A percentile compares a stretch with the other conserved stretches of the same genome.
Conservation (phyloP, 35 echinoderm and acorn worm species). For the Heliocidaris erythrogramma region DNA sequence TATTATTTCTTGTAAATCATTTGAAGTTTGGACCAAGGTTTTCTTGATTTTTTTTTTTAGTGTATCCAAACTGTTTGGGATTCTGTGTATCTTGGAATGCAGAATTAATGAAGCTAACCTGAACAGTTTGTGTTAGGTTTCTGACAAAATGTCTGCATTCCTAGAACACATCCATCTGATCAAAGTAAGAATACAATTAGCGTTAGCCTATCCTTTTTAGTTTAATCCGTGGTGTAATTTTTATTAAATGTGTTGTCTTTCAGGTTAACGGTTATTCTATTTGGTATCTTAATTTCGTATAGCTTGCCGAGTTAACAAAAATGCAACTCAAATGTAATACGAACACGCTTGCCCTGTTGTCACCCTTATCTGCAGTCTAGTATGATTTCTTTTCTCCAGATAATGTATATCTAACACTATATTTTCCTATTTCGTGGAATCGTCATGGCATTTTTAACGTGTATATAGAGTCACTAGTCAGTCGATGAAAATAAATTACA, state of each 20-base stretch:
- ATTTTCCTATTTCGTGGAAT: neutral
- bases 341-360: neutral
- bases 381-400: neutral
- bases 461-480: neutral
- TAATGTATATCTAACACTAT: neutral
- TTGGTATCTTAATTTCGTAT: neutral
- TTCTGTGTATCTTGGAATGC: neutral
- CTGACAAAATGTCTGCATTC: slow-evolving; percentile 11
- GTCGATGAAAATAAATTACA: neutral
- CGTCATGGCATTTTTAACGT: neutral
- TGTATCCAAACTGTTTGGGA: no score
- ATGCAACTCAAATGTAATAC: neutral
- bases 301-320: no score
- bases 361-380: neutral
- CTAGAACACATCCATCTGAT: neutral
- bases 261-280: neutral
- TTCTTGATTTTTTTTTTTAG: no score
- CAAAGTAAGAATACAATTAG: neutral
- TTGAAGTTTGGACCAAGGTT: neutral
- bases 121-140: neutral
- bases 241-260: neutral
- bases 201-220: neutral
- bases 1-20: no score
- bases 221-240: neutral
- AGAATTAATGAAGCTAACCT: neutral